Evolutionary conservation across 2,113 vertebrate genomes (phyloP).

Genomic region (Actenoides lindsayi): DNA sequence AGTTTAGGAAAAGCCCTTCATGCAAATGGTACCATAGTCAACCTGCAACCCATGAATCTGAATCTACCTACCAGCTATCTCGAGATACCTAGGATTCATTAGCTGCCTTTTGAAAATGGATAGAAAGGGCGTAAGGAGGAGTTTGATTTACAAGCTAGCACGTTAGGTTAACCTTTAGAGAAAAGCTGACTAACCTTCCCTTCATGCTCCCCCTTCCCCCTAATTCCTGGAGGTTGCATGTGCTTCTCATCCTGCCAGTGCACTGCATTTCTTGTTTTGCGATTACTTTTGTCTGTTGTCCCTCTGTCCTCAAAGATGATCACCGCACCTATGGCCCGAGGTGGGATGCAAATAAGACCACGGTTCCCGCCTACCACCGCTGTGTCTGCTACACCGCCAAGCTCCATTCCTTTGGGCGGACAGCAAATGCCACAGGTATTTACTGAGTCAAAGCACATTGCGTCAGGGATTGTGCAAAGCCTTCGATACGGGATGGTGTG

Average conservation of each 20-base stretch:
- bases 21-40: not conserved
- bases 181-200: slow-evolving; percentile 50
- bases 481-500: not conserved
- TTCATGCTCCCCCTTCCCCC: not conserved
- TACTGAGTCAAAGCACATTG: slow-evolving; percentile 53
- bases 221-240: slow-evolving; percentile 31
- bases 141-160: not conserved
- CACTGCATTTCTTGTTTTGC: slow-evolving; percentile 83
- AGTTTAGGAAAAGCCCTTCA: not conserved
- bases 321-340: slow-evolving; percentile 83
- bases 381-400: slow-evolving; percentile 80
- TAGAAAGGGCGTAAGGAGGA: not conserved
- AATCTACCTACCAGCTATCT: not conserved
- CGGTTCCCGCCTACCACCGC: slow-evolving; percentile 84
- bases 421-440: slow-evolving; percentile 91
- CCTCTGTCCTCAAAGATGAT: slow-evolving; percentile 89
- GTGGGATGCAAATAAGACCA: slow-evolving; percentile 86
- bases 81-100: not conserved
- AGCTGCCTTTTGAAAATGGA: not conserved
- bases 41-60: not conserved
- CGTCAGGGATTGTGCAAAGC: slow-evolving; percentile 7
- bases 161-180: not conserved
- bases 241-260: slow-evolving; percentile 68
- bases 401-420: slow-evolving; percentile 81
- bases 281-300: slow-evolving; percentile 87